Evolutionary conservation across 2,113 vertebrate genomes (phyloP), one percentile per base, ranked within the genome.

Genomic region (Bufo bufo): DNA sequence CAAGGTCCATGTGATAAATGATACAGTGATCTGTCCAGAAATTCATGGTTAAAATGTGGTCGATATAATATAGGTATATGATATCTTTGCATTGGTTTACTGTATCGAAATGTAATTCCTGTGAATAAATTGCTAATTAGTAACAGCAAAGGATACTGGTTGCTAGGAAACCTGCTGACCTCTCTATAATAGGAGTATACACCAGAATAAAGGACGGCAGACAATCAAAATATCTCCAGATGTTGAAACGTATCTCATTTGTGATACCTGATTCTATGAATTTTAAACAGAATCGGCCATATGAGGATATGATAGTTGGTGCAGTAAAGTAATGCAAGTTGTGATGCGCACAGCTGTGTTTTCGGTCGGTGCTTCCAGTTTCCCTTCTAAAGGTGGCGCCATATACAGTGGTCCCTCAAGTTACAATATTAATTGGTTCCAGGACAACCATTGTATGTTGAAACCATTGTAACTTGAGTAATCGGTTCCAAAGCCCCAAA

Each of bases 141-240:
- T 71, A 71, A 71, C 4, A 71, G 69, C 12, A 43, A 16, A 1
- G 12, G 19, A 71, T 71, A 71, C 23, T 45, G 12, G 33, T 71
- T 71, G 69, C 69, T 71, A 71, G 69, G 23, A 71, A 71, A 71
- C 69, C 69, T 43, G 69, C 33, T 71, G 69, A 71, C 69, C 69
- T 71, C 4, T 71, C 11, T 43, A 71, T 43, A 43, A 43, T 43
- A 43, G 69, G 12, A 71, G 23, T 12, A 71, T 45, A 14, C 12
- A 45, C 1, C 12, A 43, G 11, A 1, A 71, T 71, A 43, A 71
- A 71, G 11, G 23, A 43, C 69, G 45, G 12, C 23, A 71, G 69
- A 71, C 69, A 69, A 69, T 69, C n/a, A 43, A 69, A 33, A 69
- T 33, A 33, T 69, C 66, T 69, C 2, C n/a, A 69, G 66, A 43